Evolutionary conservation across 1,140 invertebrate genomes (phyloP).

Genomic region (Campoletis sonorensis): DNA sequence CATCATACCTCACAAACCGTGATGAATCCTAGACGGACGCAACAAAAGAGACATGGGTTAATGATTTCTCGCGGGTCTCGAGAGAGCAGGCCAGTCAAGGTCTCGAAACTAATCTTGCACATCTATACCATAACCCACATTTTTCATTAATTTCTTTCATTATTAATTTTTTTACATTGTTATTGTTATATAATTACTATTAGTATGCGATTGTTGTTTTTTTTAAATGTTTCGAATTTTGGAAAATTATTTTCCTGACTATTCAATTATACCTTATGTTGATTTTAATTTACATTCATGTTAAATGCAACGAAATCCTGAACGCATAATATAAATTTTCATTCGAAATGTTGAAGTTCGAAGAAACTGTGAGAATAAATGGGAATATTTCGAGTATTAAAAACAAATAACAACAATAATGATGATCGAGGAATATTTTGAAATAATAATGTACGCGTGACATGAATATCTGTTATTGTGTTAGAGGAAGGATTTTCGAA

Average conservation of each 20-base stretch:
- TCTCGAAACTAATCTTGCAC: slow-evolving; percentile 3
- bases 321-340: too few relatives aligned
- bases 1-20: too few relatives aligned
- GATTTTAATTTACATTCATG: not conserved
- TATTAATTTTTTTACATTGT: not conserved
- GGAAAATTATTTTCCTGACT: not conserved
- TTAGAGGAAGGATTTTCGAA: not conserved
- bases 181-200: not conserved
- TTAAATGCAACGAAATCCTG: not conserved
- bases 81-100: not conserved
- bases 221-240: not conserved
- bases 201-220: not conserved
- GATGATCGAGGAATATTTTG: not conserved
- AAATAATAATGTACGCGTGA: not conserved
- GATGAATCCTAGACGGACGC: slow-evolving; percentile 1
- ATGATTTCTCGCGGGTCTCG: slow-evolving; percentile 17
- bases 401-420: not conserved
- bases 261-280: not conserved
- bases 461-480: not conserved
- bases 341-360: too few relatives aligned
- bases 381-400: too few relatives aligned
- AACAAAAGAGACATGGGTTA: slow-evolving; percentile 21
- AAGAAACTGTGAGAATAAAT: too few relatives aligned
- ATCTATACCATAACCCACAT: not conserved
- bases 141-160: not conserved